Percentiles rank a stretch among this genome's conserved stretches.
Evolutionary conservation across 2,888 invertebrate genomes (phyloP).

Genomic region (Troides helena): DNA sequence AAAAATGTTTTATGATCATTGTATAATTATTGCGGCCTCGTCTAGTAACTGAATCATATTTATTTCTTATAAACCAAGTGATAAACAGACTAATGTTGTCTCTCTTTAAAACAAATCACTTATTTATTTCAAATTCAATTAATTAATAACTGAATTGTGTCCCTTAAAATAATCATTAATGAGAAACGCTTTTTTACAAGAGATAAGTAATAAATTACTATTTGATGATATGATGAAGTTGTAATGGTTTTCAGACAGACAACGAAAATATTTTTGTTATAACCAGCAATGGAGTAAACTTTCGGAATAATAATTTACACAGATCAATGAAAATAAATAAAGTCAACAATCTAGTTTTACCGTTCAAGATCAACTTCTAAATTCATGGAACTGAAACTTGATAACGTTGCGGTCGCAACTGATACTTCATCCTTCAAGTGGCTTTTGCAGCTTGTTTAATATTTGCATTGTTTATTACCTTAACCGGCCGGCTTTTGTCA

Average conservation of each 20-base stretch:
- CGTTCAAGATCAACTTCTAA: slow-evolving; percentile 31
- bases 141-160: too few relatives aligned
- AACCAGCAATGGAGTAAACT: not conserved
- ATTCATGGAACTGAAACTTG: slow-evolving; percentile 43
- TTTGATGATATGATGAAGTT: too few relatives aligned
- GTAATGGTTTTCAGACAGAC: too few relatives aligned
- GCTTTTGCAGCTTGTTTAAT: slow-evolving; percentile 31
- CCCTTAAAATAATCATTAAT: too few relatives aligned
- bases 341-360: not conserved
- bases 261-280: too few relatives aligned
- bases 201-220: too few relatives aligned
- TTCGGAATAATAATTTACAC: not conserved
- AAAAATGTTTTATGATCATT: slow-evolving; percentile 8
- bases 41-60: not conserved
- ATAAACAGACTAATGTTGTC: not conserved
- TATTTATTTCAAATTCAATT: too few relatives aligned
- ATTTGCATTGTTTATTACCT: slow-evolving; percentile 27
- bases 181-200: too few relatives aligned
- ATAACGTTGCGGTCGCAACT: slow-evolving; percentile 40
- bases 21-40: slow-evolving; percentile 1
- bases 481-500: slow-evolving; percentile 14
- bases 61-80: not conserved
- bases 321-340: not conserved
- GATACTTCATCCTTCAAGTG: slow-evolving; percentile 40
- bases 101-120: too few relatives aligned